phyloP scores from a whole-genome alignment of 2,797 vertebrate species.

The Cynopterus sphinx region DNA sequence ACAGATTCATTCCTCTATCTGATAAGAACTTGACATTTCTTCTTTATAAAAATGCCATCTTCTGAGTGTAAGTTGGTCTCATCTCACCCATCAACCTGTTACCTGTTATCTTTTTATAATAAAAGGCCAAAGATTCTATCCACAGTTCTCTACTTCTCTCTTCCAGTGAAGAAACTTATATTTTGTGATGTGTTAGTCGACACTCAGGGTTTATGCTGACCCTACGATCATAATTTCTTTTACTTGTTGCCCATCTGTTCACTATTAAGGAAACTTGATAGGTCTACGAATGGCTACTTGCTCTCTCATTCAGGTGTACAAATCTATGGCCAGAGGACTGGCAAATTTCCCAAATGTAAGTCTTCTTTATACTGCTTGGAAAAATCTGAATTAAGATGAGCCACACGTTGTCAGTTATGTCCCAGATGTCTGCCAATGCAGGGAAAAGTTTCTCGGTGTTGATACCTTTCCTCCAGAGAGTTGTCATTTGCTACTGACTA shows the following conservation, averaged over 20 bases:
- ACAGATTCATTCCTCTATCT: background rate
- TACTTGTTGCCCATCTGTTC: background rate
- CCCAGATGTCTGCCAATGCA: background rate
- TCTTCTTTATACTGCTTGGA: background rate
- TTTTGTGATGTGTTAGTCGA: background rate
- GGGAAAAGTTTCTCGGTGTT: background rate
- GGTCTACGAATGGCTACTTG: background rate
- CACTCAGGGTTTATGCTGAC: background rate
- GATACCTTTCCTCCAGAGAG: background rate
- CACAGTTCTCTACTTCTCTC: background rate
- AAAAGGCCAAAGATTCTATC: background rate
- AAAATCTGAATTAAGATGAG: background rate
- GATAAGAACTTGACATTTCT: background rate
- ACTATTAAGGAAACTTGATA: background rate
- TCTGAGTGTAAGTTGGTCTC: background rate
- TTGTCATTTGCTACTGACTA: background rate
- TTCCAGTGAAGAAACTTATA: background rate
- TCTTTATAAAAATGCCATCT: background rate
- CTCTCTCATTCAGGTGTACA: background rate
- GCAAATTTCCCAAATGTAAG: background rate
- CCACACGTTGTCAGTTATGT: background rate
- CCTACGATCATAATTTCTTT: background rate
- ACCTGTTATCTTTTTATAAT: background rate
- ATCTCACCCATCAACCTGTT: background rate
- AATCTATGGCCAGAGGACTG: fast-evolving